Evolutionary conservation across 2,797 vertebrate genomes (phyloP).

Genomic region (Lateolabrax maculatus): DNA sequence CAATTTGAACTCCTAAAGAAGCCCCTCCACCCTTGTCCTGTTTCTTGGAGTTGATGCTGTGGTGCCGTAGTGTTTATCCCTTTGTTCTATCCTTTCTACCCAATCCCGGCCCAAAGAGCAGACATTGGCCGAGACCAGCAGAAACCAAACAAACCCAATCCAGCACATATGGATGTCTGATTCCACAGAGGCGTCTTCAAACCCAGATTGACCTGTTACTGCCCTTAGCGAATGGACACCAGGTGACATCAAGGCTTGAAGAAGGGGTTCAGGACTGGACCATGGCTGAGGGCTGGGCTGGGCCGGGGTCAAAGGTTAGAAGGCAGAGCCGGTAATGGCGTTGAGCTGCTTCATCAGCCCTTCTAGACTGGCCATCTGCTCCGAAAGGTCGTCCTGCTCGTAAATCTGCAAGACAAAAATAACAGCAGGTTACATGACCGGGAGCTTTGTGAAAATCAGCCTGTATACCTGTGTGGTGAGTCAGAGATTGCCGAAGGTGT

Average conservation of each 20-base stretch:
- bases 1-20: constrained; percentile 49
- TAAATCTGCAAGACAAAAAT: constrained; percentile 87
- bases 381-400: constrained; percentile 96
- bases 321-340: constrained; percentile 96
- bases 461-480: neutral
- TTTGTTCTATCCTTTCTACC: constrained; percentile 34
- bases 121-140: constrained; percentile 30
- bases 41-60: constrained; percentile 49
- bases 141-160: constrained; percentile 48
- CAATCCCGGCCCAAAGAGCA: constrained; percentile 23
- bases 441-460: neutral
- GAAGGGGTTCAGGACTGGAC: constrained; percentile 41
- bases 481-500: neutral
- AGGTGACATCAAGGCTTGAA: constrained; percentile 46
- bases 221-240: constrained; percentile 6
- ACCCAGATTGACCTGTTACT: constrained; percentile 33
- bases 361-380: constrained; percentile 98
- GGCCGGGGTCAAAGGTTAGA: constrained; percentile 81
- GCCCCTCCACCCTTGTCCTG: constrained; percentile 43
- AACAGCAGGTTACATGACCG: neutral
- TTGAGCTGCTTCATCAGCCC: constrained; percentile 98
- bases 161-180: constrained; percentile 42
- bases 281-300: constrained; percentile 23
- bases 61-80: constrained; percentile 36
- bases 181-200: constrained; percentile 52